phyloP scores from a whole-genome alignment of 2,113 vertebrate genomes.

The Poeciliopsis occidentalis region DNA sequence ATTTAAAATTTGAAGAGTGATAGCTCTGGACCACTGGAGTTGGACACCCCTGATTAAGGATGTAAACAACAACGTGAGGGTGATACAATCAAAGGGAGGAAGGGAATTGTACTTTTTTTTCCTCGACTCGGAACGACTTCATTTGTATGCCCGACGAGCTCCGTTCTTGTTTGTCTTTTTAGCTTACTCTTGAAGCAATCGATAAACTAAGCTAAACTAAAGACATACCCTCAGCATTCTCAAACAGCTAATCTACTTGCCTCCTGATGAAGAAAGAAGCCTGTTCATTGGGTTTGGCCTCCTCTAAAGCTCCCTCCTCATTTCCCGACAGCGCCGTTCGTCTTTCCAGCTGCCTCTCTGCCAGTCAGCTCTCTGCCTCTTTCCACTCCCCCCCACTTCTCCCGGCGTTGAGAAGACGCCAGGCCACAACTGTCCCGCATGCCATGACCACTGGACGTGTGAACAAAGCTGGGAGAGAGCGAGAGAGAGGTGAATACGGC shows the following conservation, averaged over 20 bases:
- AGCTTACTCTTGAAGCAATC: neutral
- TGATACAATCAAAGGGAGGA: neutral
- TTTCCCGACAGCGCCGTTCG: conserved; percentile 46
- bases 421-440: conserved; percentile 60
- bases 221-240: neutral
- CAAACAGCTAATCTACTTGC: conserved; percentile 11
- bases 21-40: too few relatives aligned
- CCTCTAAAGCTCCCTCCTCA: conserved; percentile 36
- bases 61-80: neutral
- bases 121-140: neutral
- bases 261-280: conserved; percentile 18
- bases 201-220: neutral
- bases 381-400: conserved; percentile 36
- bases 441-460: conserved; percentile 61
- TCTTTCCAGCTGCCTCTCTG: conserved; percentile 41
- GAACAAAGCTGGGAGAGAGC: conserved; percentile 63
- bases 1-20: too few relatives aligned
- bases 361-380: conserved; percentile 40
- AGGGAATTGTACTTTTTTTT: neutral
- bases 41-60: too few relatives aligned
- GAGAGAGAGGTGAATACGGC: conserved; percentile 35
- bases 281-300: conserved; percentile 30
- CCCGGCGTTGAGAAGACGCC: conserved; percentile 43
- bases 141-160: neutral
- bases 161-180: neutral